phyloP scores from a whole-genome alignment of 2,797 vertebrate genomes.

The Serranus cabrilla region DNA sequence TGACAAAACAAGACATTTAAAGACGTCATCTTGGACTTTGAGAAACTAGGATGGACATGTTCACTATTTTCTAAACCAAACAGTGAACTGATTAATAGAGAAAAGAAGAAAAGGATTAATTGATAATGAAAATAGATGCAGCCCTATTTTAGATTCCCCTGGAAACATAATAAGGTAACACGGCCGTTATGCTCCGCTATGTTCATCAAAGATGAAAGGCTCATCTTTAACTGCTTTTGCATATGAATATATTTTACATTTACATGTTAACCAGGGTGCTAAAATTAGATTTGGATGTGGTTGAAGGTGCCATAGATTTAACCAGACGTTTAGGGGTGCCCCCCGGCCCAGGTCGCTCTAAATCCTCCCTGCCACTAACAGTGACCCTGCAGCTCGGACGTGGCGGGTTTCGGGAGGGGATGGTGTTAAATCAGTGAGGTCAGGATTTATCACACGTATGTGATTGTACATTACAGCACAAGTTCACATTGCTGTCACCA shows the following conservation, averaged over 20 bases:
- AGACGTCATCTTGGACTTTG: too few species aligned
- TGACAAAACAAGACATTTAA: too few species aligned
- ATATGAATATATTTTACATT: conserved; percentile 1
- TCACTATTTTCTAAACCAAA: too few species aligned
- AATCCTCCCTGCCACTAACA: conserved; percentile 57
- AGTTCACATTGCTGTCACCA: conserved; percentile 64
- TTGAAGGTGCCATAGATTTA: conserved; percentile 52
- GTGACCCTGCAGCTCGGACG: conserved; percentile 65
- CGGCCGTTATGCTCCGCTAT: too few species aligned
- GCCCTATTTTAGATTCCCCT: too few species aligned
- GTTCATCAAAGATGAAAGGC: background rate
- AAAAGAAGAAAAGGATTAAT: too few species aligned
- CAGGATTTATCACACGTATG: conserved; percentile 75
- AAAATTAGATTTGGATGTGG: conserved; percentile 27
- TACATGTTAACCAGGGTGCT: conserved; percentile 6
- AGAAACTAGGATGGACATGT: too few species aligned
- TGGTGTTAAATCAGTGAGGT: conserved; percentile 63
- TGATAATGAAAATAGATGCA: too few species aligned
- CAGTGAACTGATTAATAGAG: too few species aligned
- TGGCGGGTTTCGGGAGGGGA: conserved; percentile 47
- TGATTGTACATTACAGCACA: conserved; percentile 75
- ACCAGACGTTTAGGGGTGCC: conserved; percentile 29
- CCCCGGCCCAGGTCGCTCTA: conserved; percentile 41
- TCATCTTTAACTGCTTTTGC: background rate
- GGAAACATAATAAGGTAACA: background rate